A percentile compares a stretch with the other conserved stretches of the same genome.
phyloP scores from a whole-genome alignment of 1,140 invertebrate genomes.

The Hestina assimilis region DNA sequence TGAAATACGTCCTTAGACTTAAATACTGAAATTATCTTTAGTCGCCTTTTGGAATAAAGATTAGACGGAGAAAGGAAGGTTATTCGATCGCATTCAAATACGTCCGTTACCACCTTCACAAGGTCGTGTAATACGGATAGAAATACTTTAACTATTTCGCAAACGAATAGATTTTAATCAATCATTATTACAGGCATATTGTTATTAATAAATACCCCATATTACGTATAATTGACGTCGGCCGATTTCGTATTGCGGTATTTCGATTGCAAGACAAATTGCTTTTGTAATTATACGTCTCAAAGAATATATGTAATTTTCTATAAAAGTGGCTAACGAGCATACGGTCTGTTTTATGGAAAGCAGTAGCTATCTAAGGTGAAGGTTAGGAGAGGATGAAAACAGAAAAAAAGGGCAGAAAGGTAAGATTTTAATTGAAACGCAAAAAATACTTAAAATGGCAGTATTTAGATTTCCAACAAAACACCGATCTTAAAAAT shows the following conservation, averaged over 20 bases:
- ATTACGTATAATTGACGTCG: neutral
- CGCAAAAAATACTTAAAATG: too few relatives aligned
- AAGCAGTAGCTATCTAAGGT: too few relatives aligned
- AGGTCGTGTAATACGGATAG: conserved; percentile 11
- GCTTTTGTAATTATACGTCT: too few relatives aligned
- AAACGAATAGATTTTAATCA: conserved; percentile 1
- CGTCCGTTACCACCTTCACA: conserved; percentile 8
- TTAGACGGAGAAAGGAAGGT: conserved; percentile 14
- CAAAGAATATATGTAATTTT: too few relatives aligned
- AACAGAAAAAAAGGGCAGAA: too few relatives aligned
- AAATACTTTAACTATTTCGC: conserved; percentile 1
- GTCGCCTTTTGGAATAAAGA: neutral
- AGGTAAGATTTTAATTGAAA: too few relatives aligned
- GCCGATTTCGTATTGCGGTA: neutral
- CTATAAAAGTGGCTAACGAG: too few relatives aligned
- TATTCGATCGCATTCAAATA: conserved; percentile 7
- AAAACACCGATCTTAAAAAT: too few relatives aligned
- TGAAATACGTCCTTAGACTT: neutral
- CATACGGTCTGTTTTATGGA: too few relatives aligned
- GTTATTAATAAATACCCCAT: neutral
- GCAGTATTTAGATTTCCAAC: too few relatives aligned
- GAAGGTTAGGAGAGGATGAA: too few relatives aligned
- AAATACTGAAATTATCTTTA: too few relatives aligned
- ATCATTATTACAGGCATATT: neutral
- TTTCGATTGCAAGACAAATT: neutral